Percentiles rank a stretch among this genome's conserved stretches.
phyloP scores from a whole-genome alignment of 2,888 invertebrate genomes.

The Augiades crinisus region DNA sequence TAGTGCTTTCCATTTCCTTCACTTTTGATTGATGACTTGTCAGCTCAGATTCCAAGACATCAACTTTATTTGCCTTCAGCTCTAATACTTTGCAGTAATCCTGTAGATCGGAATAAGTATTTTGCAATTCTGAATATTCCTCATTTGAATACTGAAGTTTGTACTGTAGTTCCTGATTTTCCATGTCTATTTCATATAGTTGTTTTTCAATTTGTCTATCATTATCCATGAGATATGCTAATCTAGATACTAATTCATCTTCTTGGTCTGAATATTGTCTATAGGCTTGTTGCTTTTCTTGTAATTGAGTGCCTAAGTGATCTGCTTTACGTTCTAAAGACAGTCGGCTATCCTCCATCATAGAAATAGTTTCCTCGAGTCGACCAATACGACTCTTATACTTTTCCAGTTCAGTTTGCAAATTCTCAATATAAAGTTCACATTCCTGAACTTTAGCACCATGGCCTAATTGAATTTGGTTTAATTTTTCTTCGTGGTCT shows the following conservation, averaged over 20 bases:
- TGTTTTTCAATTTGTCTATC: slow-evolving; percentile 84
- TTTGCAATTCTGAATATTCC: slow-evolving; percentile 75
- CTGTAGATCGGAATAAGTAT: slow-evolving; percentile 64
- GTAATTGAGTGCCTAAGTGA: slow-evolving; percentile 82
- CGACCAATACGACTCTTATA: slow-evolving; percentile 83
- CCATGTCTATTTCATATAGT: slow-evolving; percentile 80
- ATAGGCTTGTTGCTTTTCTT: slow-evolving; percentile 79
- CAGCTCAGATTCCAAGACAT: slow-evolving; percentile 52
- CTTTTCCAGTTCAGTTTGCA: slow-evolving; percentile 84
- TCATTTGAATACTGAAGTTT: slow-evolving; percentile 76
- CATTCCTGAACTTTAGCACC: slow-evolving; percentile 88
- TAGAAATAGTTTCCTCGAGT: slow-evolving; percentile 84
- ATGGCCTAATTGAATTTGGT: slow-evolving; percentile 68
- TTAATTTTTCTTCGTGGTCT: slow-evolving; percentile 55
- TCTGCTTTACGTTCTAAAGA: slow-evolving; percentile 83
- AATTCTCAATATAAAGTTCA: slow-evolving; percentile 86
- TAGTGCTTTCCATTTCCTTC: slow-evolving; percentile 65
- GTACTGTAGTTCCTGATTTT: slow-evolving; percentile 77
- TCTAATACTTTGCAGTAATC: slow-evolving; percentile 57
- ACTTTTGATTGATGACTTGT: slow-evolving; percentile 59
- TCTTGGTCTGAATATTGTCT: slow-evolving; percentile 83
- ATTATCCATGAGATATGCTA: slow-evolving; percentile 82
- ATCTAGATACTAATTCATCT: slow-evolving; percentile 82
- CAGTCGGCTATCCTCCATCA: slow-evolving; percentile 82
- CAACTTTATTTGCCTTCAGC: slow-evolving; percentile 58